These are phyloP conservation scores for Leucoma salicis DNA, from an alignment of 2,888 invertebrate species.

Conservation along the genomic window DNA sequence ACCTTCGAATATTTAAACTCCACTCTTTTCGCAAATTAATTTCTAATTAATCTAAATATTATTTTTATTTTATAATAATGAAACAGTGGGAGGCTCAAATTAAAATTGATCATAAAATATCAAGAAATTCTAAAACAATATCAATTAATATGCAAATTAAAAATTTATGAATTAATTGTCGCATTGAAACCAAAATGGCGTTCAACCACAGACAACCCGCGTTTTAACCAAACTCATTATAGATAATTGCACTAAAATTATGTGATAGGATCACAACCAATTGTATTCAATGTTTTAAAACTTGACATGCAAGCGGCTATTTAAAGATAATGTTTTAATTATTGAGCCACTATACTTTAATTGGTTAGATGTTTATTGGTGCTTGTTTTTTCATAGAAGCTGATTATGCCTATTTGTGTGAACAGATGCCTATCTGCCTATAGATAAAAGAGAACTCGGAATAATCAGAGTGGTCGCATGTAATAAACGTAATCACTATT, in stretches of 20 bases:
- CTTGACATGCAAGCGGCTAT: conserved; percentile 29
- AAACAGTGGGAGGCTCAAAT: no score
- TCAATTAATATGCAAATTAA: conserved; percentile 11
- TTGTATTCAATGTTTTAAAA: conserved; percentile 12
- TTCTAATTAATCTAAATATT: no score
- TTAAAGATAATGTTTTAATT: conserved; percentile 29
- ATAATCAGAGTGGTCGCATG: no score
- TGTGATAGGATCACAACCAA: conserved; percentile 25
- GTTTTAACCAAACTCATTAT: conserved; percentile 32
- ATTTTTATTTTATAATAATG: no score
- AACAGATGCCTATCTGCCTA: no score
- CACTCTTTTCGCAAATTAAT: no score
- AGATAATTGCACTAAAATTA: conserved; percentile 35
- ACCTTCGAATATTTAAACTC: no score
- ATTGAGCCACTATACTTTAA: conserved; percentile 21
- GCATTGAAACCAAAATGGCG: conserved; percentile 17
- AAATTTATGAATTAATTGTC: conserved; percentile 13
- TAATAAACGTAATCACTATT: no score
- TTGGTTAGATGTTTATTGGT: conserved; percentile 11
- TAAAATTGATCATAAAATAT: no score
- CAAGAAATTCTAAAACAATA: conserved; percentile 3
- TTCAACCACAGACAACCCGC: conserved; percentile 11
- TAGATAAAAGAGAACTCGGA: no score
- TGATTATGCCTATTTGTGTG: no score
- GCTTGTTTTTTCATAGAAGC: neutral